These are phyloP conservation scores for Lethenteron reissneri DNA, from an alignment of 2,113 vertebrate species.

Conservation along the genomic window DNA sequence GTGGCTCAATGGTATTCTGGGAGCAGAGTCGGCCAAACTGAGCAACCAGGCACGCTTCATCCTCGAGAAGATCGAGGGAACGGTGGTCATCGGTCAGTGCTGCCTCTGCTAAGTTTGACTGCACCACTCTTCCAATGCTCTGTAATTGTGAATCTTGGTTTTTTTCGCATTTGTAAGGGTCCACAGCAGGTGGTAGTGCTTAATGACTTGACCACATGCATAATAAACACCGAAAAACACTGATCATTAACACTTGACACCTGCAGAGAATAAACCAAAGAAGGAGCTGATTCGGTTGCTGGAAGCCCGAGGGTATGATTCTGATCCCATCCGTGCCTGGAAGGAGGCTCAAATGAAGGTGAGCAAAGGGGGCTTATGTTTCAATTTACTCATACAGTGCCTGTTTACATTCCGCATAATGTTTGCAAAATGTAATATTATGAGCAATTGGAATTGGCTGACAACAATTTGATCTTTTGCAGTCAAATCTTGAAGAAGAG, in stretches of 20 bases:
- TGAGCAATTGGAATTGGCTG: neutral
- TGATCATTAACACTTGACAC: neutral
- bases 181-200: neutral
- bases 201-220: neutral
- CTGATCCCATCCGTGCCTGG: constrained; percentile 86
- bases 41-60: constrained; percentile 94
- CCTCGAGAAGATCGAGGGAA: constrained; percentile 92
- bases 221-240: neutral
- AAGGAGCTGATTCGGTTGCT: constrained; percentile 80
- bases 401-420: constrained; percentile 1
- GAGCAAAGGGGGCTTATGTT: constrained; percentile 19
- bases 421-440: neutral
- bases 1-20: constrained; percentile 70
- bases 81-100: constrained; percentile 55
- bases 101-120: too few relatives aligned
- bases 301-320: constrained; percentile 80
- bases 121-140: neutral
- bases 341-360: constrained; percentile 90
- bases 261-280: constrained; percentile 80
- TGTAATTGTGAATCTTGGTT: constrained; percentile 5
- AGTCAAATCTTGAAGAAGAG: constrained; percentile 64
- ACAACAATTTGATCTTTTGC: constrained; percentile 6
- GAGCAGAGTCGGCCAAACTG: constrained; percentile 67
- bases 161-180: neutral
- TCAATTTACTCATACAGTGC: constrained; percentile 12